Conservation (phyloP, 2,888 invertebrate genomes). For the Mesorhabditis sp. region DNA sequence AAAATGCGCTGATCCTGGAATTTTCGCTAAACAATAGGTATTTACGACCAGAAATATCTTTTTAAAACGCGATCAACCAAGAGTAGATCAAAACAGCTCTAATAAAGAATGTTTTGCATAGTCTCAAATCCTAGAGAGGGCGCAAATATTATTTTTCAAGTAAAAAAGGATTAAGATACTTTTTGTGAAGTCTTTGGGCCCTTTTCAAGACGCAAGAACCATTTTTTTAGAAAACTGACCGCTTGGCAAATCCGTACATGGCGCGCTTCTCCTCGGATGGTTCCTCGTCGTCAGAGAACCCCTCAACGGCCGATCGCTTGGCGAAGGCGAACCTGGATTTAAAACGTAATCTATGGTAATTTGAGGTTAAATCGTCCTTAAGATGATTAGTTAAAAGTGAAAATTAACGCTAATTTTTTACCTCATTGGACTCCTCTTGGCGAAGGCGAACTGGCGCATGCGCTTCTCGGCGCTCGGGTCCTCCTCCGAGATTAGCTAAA, state of each 20-base stretch:
- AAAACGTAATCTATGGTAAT: not conserved
- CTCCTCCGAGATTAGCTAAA: not conserved
- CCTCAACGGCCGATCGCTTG: not conserved
- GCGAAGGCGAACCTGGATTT: slow-evolving; percentile 4
- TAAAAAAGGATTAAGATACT: no score
- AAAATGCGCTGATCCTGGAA: no score
- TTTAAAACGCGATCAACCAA: no score
- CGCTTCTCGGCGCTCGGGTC: not conserved
- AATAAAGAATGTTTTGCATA: no score
- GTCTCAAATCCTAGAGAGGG: no score
- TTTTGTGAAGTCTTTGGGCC: no score
- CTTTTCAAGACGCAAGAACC: no score
- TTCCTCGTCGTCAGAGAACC: not conserved
- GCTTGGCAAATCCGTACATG: not conserved
- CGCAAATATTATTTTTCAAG: no score
- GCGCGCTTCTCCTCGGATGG: not conserved
- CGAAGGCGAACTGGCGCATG: slow-evolving; percentile 2
- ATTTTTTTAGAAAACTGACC: not conserved
- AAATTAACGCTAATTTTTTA: not conserved
- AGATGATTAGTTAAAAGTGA: no score
- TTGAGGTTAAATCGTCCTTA: not conserved
- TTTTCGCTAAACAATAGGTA: no score
- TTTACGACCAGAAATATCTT: no score
- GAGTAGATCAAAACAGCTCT: no score
- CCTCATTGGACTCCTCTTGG: not conserved